These are phyloP conservation scores for Sebastes iracundus DNA, from an alignment of 2,797 vertebrate genomes.

Conservation along the genomic window DNA sequence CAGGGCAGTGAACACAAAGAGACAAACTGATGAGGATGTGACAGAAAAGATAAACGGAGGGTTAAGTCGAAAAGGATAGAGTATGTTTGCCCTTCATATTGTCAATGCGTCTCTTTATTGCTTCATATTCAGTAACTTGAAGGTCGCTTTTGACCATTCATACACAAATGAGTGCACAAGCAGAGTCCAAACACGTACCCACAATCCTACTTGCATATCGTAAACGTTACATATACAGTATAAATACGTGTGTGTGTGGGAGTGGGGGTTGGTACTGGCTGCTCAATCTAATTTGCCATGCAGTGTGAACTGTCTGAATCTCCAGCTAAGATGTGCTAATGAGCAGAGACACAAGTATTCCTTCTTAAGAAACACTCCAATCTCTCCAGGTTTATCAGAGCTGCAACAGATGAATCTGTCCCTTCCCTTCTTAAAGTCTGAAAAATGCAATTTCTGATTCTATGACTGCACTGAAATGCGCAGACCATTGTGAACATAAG, in stretches of 20 bases:
- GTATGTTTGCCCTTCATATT: constrained; percentile 25
- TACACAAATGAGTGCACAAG: neutral
- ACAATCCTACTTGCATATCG: neutral
- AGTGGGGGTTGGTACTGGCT: constrained; percentile 29
- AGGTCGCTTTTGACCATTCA: neutral
- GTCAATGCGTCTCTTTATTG: constrained; percentile 15
- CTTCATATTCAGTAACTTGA: neutral
- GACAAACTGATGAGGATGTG: constrained; percentile 42
- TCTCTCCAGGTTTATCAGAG: neutral
- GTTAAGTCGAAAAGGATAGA: constrained; percentile 36
- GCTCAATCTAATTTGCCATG: constrained; percentile 55
- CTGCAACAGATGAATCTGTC: neutral
- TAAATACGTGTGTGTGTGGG: neutral
- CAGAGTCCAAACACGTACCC: neutral
- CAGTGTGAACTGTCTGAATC: constrained; percentile 57
- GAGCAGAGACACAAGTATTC: constrained; percentile 29
- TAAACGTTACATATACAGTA: constrained; percentile 2
- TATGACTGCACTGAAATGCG: neutral
- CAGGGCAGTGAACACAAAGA: constrained; percentile 24
- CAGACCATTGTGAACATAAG: neutral
- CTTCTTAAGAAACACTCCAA: neutral
- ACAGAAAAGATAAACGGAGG: constrained; percentile 43
- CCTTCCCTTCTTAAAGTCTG: neutral
- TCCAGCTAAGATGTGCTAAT: constrained; percentile 54
- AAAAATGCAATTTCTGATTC: neutral